Base-by-base conservation (phyloP, 2,888 invertebrate genomes). In the Diarsia brunnea region DNA sequence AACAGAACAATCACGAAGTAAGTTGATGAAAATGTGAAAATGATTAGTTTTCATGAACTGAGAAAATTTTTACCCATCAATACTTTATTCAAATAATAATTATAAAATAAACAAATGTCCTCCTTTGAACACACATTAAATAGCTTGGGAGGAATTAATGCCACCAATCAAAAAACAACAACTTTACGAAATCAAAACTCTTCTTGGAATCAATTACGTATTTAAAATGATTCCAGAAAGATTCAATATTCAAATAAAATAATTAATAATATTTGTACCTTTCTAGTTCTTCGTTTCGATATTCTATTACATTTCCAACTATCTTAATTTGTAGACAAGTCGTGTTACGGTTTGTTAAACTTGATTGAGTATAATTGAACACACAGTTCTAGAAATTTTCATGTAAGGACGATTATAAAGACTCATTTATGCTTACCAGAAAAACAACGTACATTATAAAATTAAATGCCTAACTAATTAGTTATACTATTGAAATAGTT, bases 381-480 rank as follows among this genome's bases (percentile, higher is more conserved):
- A 70, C 49, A 71, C 12, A 12, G 14, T n/a, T 51, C 8, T 45
- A 79, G 27, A 24, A 24, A 12, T 21, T 58, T 27, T 14, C 24
- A 60, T 21, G 11, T 49, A 19, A 24, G 1, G n/a, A 64, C 53
- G 31, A 60, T 24, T n/a, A 21, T 4, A 53, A 55, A 51, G 8
- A 49, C 38, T 21, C 8, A 45, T 5, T 4, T 43, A 31, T 14
- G 43, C 78, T 63, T 63, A 83, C 66, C 78, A 69, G 60, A 45
- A 43, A 49, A 68, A 65, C n/a, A 73, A 61, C 19, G 53, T 61
- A 19, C 0, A 24, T n/a, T 38, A 64, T 68, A 31, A 63, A 38
- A 53, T 63, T 49, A 75, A 12, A 27, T 81, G 16, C 21, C 4
- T 75, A 47, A 38, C 14, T 75, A 55, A 16, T 24, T 65, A 45